These are phyloP conservation scores for Pteronotus mesoamericanus DNA, from an alignment of 2,797 vertebrate species.

Conservation along the genomic window DNA sequence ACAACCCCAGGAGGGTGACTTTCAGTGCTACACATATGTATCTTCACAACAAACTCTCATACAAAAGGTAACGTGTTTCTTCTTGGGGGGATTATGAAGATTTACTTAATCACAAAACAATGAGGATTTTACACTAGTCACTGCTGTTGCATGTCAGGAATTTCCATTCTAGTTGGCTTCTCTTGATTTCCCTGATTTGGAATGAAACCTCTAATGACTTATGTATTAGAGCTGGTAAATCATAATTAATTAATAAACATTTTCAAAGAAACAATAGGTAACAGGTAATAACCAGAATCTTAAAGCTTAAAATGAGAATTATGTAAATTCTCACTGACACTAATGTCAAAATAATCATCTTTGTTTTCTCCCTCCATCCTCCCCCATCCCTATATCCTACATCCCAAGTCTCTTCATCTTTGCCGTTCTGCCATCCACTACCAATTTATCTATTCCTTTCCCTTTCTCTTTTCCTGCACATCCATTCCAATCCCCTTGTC, in stretches of 20 bases:
- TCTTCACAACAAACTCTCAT: neutral
- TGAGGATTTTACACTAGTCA: neutral
- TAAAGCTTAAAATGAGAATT: slow-evolving; percentile 9
- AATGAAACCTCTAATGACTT: slow-evolving; percentile 30
- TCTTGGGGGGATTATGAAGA: neutral
- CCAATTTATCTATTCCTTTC: neutral
- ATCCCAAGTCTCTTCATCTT: neutral
- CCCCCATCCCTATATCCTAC: neutral
- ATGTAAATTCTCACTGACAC: neutral
- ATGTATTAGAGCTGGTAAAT: slow-evolving; percentile 20
- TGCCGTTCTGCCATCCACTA: neutral
- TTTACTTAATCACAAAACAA: neutral
- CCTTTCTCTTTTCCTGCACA: neutral
- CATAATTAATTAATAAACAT: slow-evolving; percentile 44
- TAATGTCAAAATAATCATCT: neutral
- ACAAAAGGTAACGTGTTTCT: neutral
- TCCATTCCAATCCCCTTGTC: neutral
- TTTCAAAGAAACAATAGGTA: slow-evolving; percentile 20
- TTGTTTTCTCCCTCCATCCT: neutral
- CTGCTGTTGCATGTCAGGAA: neutral
- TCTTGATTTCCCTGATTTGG: slow-evolving; percentile 14
- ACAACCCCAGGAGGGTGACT: neutral
- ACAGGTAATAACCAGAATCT: slow-evolving; percentile 1
- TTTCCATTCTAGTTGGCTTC: neutral
- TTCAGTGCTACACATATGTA: neutral